Evolutionary conservation across 1,140 invertebrate species (phyloP).

Genomic region (Diachasmimorpha longicaudata): DNA sequence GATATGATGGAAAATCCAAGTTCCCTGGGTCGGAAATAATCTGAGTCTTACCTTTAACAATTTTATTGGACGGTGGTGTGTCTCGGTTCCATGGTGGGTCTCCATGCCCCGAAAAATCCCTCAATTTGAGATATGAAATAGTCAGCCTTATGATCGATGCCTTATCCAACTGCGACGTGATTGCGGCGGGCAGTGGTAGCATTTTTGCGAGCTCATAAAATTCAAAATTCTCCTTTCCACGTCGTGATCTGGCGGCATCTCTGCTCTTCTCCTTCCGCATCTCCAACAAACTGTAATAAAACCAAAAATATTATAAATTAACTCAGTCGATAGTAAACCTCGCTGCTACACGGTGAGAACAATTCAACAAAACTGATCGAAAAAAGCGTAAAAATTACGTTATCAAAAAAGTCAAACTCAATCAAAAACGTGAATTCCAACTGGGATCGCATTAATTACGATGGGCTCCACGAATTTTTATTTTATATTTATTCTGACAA

Average conservation of each 20-base stretch:
- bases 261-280: constrained; percentile 95
- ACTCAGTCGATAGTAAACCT: too few relatives aligned
- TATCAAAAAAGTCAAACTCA: too few relatives aligned
- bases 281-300: constrained; percentile 88
- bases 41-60: constrained; percentile 78
- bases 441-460: neutral
- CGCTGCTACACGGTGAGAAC: too few relatives aligned
- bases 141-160: constrained; percentile 98
- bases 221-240: constrained; percentile 98
- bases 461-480: neutral
- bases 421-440: too few relatives aligned
- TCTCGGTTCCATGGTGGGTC: constrained; percentile 93
- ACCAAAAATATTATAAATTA: constrained; percentile 35
- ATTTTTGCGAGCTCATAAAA: constrained; percentile 98
- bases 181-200: constrained; percentile 93
- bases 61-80: constrained; percentile 76
- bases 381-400: too few relatives aligned
- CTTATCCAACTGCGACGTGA: constrained; percentile 97
- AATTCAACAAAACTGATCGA: too few relatives aligned
- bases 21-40: too few relatives aligned
- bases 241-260: constrained; percentile 91
- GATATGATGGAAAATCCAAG: too few relatives aligned
- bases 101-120: constrained; percentile 93
- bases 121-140: constrained; percentile 94
- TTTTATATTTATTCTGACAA: neutral